Conservation (phyloP, 2,797 vertebrate genomes). For the Phataginus tetradactyla region DNA sequence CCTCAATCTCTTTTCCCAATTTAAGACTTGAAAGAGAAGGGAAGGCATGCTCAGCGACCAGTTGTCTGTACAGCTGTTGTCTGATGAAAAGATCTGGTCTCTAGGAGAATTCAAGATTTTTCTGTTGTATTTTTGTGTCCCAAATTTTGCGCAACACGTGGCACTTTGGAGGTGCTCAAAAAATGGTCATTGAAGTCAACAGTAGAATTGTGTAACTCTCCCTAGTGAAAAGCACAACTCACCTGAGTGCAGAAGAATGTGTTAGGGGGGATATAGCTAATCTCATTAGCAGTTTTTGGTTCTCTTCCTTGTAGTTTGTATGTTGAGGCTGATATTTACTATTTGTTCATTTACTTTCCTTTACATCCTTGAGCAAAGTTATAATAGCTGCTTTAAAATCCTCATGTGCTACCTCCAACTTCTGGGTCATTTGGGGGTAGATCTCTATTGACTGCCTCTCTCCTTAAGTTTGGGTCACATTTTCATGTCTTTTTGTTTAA, state of each 20-base stretch:
- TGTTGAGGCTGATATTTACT: background rate
- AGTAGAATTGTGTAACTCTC: background rate
- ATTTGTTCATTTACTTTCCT: slow-evolving; percentile 42
- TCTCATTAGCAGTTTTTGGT: background rate
- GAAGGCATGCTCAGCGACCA: background rate
- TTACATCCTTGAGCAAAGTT: background rate
- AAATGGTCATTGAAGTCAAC: background rate
- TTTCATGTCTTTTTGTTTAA: background rate
- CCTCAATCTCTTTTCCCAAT: background rate
- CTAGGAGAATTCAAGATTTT: background rate
- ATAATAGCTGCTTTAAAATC: background rate
- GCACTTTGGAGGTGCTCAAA: background rate
- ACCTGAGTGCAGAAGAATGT: background rate
- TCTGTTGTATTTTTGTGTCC: background rate
- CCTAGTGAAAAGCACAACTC: background rate
- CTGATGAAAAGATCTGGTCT: background rate
- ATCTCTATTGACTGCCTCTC: background rate
- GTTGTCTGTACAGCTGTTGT: background rate
- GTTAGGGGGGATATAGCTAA: background rate
- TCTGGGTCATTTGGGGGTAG: background rate
- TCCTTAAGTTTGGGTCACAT: slow-evolving; percentile 22
- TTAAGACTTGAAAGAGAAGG: slow-evolving; percentile 29
- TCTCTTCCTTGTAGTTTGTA: background rate
- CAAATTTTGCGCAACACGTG: background rate
- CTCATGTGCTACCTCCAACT: background rate